A percentile compares a stretch with the other conserved stretches of the same genome.
Evolutionary conservation across 2,888 invertebrate species (phyloP).

Genomic region (Polyommatus iphigenia): DNA sequence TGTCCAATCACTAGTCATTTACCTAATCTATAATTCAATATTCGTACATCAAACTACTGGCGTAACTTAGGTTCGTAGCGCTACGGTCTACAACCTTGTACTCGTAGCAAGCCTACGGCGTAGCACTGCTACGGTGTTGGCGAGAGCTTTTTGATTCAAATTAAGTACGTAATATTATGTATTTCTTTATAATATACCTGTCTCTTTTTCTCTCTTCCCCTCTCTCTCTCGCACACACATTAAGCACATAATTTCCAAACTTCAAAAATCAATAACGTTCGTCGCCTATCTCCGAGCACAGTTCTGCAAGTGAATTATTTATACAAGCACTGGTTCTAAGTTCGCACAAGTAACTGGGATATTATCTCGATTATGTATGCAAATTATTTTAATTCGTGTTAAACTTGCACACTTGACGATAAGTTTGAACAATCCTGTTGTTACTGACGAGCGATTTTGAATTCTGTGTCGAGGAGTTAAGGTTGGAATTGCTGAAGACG

Average conservation of each 20-base stretch:
- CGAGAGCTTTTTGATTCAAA: too few relatives aligned
- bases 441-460: not conserved
- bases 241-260: not conserved
- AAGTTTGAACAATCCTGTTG: not conserved
- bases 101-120: not conserved
- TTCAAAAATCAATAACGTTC: conserved; percentile 17
- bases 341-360: conserved; percentile 27
- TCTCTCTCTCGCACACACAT: not conserved
- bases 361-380: conserved; percentile 30
- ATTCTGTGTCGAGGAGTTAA: not conserved
- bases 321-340: conserved; percentile 9
- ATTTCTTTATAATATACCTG: not conserved
- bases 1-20: too few relatives aligned
- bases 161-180: too few relatives aligned
- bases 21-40: too few relatives aligned
- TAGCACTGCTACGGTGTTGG: not conserved
- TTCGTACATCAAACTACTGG: too few relatives aligned
- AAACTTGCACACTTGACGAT: conserved; percentile 26
- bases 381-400: conserved; percentile 31
- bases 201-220: not conserved
- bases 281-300: not conserved
- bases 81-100: not conserved
- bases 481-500: not conserved
- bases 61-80: conserved; percentile 2
- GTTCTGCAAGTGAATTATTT: not conserved